A percentile compares a stretch with the other conserved stretches of the same genome.
These are phyloP conservation scores for Sinella curviseta DNA, from an alignment of 1,140 invertebrate species.

Conservation along the genomic window DNA sequence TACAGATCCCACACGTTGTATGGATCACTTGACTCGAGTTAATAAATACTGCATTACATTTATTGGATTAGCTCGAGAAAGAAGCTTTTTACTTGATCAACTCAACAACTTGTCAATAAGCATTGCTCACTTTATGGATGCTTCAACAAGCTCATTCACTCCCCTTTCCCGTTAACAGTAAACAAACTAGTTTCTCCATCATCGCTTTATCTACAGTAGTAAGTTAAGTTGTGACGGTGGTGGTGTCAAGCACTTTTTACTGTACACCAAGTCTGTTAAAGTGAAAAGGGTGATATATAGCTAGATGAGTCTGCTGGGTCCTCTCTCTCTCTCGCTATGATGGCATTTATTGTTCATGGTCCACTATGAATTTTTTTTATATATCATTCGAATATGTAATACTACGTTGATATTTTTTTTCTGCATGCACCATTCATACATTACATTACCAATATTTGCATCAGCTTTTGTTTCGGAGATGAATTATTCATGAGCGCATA, in stretches of 20 bases:
- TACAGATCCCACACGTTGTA: background rate
- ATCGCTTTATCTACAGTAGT: background rate
- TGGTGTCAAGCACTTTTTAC: background rate
- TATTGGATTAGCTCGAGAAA: background rate
- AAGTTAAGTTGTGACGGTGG: background rate
- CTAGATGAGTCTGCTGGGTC: too few species aligned
- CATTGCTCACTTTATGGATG: background rate
- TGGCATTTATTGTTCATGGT: too few species aligned
- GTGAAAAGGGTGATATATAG: background rate
- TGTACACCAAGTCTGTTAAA: background rate
- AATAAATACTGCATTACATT: background rate
- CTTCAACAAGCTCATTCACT: background rate
- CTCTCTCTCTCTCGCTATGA: too few species aligned
- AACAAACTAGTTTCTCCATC: background rate
- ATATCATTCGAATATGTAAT: background rate
- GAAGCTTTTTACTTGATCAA: background rate
- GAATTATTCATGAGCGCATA: slow-evolving; percentile 13
- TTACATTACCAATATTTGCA: slow-evolving; percentile 12
- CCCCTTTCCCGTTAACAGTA: background rate
- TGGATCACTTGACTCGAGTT: background rate
- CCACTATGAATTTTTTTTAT: background rate
- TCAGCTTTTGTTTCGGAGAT: background rate
- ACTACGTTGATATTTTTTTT: background rate
- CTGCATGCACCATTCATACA: background rate
- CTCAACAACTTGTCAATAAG: slow-evolving; percentile 16